Percentiles rank a stretch among this genome's conserved stretches.
These are phyloP conservation scores for Hemichromis elongatus DNA, from an alignment of 2,113 vertebrate species.

Conservation along the genomic window DNA sequence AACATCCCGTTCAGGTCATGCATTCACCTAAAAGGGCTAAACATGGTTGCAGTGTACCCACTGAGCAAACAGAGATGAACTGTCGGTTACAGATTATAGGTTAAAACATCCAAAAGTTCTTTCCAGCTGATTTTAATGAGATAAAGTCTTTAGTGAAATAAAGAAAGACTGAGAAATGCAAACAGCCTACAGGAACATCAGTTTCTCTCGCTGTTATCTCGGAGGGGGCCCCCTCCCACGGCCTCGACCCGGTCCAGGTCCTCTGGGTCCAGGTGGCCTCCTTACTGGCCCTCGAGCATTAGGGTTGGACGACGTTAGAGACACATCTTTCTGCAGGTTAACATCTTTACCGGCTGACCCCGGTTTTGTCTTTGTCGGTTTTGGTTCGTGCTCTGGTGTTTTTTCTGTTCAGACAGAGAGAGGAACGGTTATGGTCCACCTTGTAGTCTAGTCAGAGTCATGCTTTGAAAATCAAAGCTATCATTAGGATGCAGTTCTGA, in stretches of 20 bases:
- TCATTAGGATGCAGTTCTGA: conserved; percentile 8
- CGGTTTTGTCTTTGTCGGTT: conserved; percentile 63
- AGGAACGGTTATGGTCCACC: neutral
- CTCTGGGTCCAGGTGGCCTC: conserved; percentile 40
- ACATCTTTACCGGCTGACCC: conserved; percentile 54
- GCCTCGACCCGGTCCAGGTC: conserved; percentile 13
- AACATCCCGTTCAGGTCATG: neutral
- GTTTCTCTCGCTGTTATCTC: conserved; percentile 23
- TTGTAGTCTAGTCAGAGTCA: neutral
- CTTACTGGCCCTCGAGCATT: conserved; percentile 52
- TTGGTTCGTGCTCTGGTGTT: conserved; percentile 37
- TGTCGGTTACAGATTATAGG: neutral
- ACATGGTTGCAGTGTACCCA: neutral
- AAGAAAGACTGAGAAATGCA: neutral
- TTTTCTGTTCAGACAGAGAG: conserved; percentile 57
- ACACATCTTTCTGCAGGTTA: conserved; percentile 66
- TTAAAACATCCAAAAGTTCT: neutral
- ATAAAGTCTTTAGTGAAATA: neutral
- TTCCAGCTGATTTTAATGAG: neutral
- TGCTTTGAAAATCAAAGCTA: neutral
- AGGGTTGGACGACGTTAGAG: conserved; percentile 50
- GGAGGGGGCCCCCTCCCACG: conserved; percentile 55
- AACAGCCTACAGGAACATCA: neutral
- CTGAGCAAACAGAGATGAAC: neutral
- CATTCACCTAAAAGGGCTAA: neutral